Percentiles rank a stretch among this genome's conserved stretches.
These are phyloP conservation scores for Pungitius pungitius DNA, from an alignment of 2,113 vertebrate genomes.

Conservation along the genomic window DNA sequence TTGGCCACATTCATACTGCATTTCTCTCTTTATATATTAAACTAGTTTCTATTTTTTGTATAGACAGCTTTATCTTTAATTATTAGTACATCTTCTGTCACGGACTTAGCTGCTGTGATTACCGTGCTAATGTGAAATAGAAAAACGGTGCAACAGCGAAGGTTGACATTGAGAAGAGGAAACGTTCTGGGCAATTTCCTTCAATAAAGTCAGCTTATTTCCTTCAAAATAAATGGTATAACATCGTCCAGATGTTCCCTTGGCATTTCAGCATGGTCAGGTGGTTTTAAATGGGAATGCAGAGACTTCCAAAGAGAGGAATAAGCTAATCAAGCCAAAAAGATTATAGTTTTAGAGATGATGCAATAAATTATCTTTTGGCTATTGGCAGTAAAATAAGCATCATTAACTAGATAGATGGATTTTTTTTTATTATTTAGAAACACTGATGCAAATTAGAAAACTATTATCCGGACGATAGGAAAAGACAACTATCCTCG, in stretches of 20 bases:
- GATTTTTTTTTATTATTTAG: not conserved
- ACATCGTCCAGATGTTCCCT: conserved; percentile 16
- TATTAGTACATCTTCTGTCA: not conserved
- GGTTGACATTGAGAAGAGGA: conserved; percentile 53
- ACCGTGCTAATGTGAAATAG: not conserved
- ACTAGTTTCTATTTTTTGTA: not conserved
- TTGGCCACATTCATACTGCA: conserved; percentile 3
- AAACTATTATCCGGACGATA: not conserved
- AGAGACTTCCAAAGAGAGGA: conserved; percentile 16
- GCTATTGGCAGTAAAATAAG: not conserved
- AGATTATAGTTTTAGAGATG: not conserved
- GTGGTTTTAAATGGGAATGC: conserved; percentile 29
- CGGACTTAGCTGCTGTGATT: not conserved
- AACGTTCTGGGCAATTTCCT: conserved; percentile 50
- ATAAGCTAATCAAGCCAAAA: conserved; percentile 10
- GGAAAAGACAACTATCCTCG: not conserved
- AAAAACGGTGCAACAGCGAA: conserved; percentile 9
- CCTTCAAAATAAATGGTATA: conserved; percentile 29
- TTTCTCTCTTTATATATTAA: not conserved
- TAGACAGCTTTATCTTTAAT: not conserved
- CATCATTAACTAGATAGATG: not conserved
- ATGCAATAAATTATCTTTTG: not conserved
- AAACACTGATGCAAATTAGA: not conserved
- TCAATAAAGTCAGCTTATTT: conserved; percentile 48
- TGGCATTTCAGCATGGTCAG: conserved; percentile 13